Evolutionary conservation across 2,113 vertebrate genomes (phyloP).

Genomic region (Solenodon paradoxus): DNA sequence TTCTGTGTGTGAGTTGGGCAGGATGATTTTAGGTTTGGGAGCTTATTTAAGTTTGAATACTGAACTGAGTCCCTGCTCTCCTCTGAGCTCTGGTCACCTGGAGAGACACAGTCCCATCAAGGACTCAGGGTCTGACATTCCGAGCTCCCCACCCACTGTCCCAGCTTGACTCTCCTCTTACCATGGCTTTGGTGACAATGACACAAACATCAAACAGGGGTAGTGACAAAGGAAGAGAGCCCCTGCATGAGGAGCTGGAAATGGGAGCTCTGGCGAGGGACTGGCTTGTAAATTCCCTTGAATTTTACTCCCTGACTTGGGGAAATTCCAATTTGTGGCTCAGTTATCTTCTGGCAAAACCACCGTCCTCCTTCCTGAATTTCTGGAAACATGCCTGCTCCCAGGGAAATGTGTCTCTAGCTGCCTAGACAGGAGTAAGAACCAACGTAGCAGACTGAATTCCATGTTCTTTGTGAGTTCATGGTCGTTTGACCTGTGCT

Average conservation of each 20-base stretch:
- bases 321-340: not conserved
- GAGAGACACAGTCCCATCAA: not conserved
- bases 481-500: not conserved
- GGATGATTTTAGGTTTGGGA: conserved; percentile 16
- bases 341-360: not conserved
- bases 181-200: not conserved
- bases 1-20: conserved; percentile 3
- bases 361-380: not conserved
- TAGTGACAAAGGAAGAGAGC: not conserved
- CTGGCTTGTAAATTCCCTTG: not conserved
- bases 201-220: not conserved
- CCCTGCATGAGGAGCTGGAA: not conserved
- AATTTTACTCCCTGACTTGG: not conserved
- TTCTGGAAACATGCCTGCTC: not conserved
- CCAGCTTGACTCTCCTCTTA: not conserved
- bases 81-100: conserved; percentile 16
- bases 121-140: not conserved
- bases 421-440: not conserved
- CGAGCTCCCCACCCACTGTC: not conserved
- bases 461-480: not conserved
- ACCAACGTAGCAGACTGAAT: not conserved
- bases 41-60: not conserved
- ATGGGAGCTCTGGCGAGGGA: not conserved
- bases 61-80: not conserved
- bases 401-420: not conserved